Conservation (phyloP, 2,113 vertebrate genomes). For the Phaethornis superciliosus region DNA sequence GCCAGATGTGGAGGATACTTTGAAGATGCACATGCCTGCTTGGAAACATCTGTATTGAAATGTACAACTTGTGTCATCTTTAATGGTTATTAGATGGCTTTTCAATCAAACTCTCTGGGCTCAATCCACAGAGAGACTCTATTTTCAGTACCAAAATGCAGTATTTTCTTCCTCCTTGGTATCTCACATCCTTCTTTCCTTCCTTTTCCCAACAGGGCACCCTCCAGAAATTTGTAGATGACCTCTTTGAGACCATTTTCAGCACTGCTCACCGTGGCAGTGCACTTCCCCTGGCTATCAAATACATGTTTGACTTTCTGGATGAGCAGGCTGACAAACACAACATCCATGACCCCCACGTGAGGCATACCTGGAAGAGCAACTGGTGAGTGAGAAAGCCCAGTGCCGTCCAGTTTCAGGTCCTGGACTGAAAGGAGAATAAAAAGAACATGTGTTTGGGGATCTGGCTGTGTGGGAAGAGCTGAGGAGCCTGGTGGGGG, state of each 20-base stretch:
- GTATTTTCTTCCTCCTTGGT: accelerated
- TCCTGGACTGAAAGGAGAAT: not conserved
- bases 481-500: accelerated
- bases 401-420: not conserved
- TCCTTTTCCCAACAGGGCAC: slow-evolving; percentile 82
- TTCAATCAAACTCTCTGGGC: not conserved
- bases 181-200: not conserved
- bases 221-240: slow-evolving; percentile 97
- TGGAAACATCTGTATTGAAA: not conserved
- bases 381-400: slow-evolving; percentile 88
- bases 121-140: not conserved
- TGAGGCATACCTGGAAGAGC: slow-evolving; percentile 99
- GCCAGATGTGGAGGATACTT: too few relatives aligned
- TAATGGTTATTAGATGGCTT: not conserved
- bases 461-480: not conserved
- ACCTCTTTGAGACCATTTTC: slow-evolving; percentile 99
- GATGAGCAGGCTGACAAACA: slow-evolving; percentile 98
- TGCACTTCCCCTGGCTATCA: slow-evolving; percentile 95
- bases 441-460: not conserved
- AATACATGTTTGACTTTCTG: slow-evolving; percentile 99
- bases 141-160: not conserved
- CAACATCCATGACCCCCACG: slow-evolving; percentile 94
- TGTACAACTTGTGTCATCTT: not conserved
- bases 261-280: slow-evolving; percentile 97
- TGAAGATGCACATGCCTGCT: not conserved